These are phyloP conservation scores for Bucorvus abyssinicus DNA, from an alignment of 2,797 vertebrate genomes.

Conservation along the genomic window DNA sequence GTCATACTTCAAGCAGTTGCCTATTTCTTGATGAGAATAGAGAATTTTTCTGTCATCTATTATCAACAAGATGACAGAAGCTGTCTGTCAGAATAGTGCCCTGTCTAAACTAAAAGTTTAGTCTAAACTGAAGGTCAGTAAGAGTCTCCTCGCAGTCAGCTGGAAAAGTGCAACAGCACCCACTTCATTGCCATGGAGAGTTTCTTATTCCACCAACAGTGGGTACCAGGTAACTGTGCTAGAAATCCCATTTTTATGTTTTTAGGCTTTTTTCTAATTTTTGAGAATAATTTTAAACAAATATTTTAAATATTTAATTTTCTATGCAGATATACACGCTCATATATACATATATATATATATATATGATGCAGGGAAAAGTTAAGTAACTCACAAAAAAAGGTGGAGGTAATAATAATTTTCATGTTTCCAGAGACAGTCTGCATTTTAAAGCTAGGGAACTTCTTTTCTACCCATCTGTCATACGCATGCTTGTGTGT, in stretches of 20 bases:
- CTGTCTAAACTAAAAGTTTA: no score
- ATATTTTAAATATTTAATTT: neutral
- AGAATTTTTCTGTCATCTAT: rapidly evolving
- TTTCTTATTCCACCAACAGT: neutral
- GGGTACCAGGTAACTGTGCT: neutral
- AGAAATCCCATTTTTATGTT: neutral
- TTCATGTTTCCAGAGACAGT: neutral
- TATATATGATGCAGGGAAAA: neutral
- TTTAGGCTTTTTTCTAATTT: neutral
- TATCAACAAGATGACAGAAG: neutral
- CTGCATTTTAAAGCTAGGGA: neutral
- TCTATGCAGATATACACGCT: neutral
- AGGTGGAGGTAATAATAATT: neutral
- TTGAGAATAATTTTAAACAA: neutral
- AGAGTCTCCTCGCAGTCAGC: neutral
- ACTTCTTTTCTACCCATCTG: neutral
- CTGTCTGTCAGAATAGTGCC: neutral
- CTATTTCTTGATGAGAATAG: neutral
- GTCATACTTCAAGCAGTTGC: neutral
- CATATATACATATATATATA: rapidly evolving
- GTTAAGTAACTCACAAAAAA: neutral
- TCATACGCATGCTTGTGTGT: rapidly evolving
- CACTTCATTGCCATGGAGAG: neutral
- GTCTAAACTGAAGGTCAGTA: neutral
- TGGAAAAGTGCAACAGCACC: neutral